phyloP scores from a whole-genome alignment of 2,113 vertebrate genomes.

The Pelobates fuscus region DNA sequence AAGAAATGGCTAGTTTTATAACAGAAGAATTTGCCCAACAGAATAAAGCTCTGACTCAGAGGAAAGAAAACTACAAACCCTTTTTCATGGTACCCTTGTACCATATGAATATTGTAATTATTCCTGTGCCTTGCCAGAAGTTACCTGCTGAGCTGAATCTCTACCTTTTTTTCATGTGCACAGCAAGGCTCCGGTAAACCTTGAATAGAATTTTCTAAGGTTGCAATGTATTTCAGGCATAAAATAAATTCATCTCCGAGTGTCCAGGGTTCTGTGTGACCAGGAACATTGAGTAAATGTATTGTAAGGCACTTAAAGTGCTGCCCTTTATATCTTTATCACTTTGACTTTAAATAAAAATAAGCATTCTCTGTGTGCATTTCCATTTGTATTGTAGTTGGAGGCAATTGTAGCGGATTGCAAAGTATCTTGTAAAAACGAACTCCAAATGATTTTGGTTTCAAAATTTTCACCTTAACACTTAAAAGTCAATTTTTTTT shows the following conservation, averaged over 20 bases:
- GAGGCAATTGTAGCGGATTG: not conserved
- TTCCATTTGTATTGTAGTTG: not conserved
- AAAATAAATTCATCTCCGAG: slow-evolving; percentile 20
- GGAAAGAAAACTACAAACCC: slow-evolving; percentile 16
- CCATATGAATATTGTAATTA: slow-evolving; percentile 45
- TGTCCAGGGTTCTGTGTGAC: not conserved
- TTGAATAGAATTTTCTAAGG: slow-evolving; percentile 28
- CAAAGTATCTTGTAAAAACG: not conserved
- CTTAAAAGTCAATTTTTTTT: not conserved
- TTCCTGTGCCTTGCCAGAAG: slow-evolving; percentile 21
- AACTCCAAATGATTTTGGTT: not conserved
- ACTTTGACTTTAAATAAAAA: slow-evolving; percentile 11
- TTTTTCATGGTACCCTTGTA: slow-evolving; percentile 29
- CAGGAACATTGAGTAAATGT: slow-evolving; percentile 18
- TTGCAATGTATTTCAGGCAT: slow-evolving; percentile 19
- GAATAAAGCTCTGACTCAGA: not conserved
- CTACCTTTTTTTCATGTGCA: slow-evolving; percentile 43
- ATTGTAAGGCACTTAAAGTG: not conserved
- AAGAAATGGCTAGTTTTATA: not conserved
- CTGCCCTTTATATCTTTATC: slow-evolving; percentile 28
- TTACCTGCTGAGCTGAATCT: slow-evolving; percentile 18
- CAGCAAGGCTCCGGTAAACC: slow-evolving; percentile 21
- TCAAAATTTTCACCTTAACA: not conserved
- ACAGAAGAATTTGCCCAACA: not conserved
- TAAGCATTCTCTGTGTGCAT: not conserved